Evolutionary conservation across 2,113 vertebrate species (phyloP).

Genomic region (Coptodon rendalli): DNA sequence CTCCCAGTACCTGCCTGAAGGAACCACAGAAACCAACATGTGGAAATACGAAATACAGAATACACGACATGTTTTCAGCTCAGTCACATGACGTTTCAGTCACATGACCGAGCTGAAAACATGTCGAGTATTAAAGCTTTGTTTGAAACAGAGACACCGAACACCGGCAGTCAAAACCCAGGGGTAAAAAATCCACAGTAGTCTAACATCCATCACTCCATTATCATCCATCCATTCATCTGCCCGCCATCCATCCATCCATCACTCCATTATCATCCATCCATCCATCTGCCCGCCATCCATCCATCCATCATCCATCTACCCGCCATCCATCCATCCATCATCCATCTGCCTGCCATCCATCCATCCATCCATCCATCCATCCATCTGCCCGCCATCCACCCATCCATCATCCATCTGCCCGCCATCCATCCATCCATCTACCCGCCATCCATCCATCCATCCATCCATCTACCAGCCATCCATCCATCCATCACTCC

Average conservation of each 20-base stretch:
- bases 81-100: neutral
- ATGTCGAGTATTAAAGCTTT: accelerated
- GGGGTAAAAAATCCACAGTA: neutral
- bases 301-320: accelerated
- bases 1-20: constrained; percentile 91
- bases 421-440: accelerated
- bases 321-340: too few relatives aligned
- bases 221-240: neutral
- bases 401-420: too few relatives aligned
- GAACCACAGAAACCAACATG: neutral
- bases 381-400: accelerated
- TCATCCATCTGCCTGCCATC: too few relatives aligned
- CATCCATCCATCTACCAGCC: too few relatives aligned
- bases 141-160: neutral
- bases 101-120: neutral
- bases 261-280: too few relatives aligned
- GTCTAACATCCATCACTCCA: neutral
- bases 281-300: too few relatives aligned
- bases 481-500: too few relatives aligned
- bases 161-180: neutral
- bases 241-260: accelerated
- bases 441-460: accelerated
- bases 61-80: neutral
- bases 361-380: accelerated
- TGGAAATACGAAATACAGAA: neutral